Evolutionary conservation across 2,888 invertebrate species (phyloP).

Genomic region (Scaptomyza reducta): DNA sequence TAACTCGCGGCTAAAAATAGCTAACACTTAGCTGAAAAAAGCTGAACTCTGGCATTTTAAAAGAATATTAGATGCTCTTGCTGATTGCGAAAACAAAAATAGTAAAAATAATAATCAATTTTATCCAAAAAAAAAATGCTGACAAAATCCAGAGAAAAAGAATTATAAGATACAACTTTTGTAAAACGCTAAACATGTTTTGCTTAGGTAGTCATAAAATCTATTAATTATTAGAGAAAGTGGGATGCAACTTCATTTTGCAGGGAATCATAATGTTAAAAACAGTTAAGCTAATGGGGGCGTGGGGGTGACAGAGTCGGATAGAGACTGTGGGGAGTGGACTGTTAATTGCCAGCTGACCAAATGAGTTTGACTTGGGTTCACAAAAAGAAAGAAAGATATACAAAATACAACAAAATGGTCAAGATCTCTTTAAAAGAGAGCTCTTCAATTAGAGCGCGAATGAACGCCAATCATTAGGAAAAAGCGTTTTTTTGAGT

Average conservation of each 20-base stretch:
- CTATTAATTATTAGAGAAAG: background rate
- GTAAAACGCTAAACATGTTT: too few relatives aligned
- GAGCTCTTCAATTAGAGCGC: slow-evolving; percentile 70
- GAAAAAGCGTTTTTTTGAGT: slow-evolving; percentile 37
- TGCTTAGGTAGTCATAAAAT: too few relatives aligned
- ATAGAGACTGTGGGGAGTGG: slow-evolving; percentile 9
- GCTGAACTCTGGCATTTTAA: background rate
- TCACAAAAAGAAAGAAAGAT: slow-evolving; percentile 1
- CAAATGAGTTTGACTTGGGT: slow-evolving; percentile 35
- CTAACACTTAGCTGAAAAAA: background rate
- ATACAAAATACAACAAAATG: slow-evolving; percentile 4
- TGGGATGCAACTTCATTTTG: background rate
- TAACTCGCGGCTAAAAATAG: slow-evolving; percentile 7
- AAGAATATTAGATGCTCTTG: background rate
- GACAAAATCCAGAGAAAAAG: too few relatives aligned
- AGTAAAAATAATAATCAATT: background rate
- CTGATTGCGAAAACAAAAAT: background rate
- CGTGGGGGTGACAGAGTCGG: slow-evolving; percentile 5
- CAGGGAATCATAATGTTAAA: slow-evolving; percentile 1
- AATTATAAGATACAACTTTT: too few relatives aligned
- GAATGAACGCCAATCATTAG: slow-evolving; percentile 67
- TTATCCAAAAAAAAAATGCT: too few relatives aligned
- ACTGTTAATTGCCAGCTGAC: slow-evolving; percentile 43
- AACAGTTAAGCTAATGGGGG: slow-evolving; percentile 24
- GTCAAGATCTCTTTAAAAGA: slow-evolving; percentile 13